Conservation (phyloP, 2,797 vertebrate species). For the Micrastur ruficollis region DNA sequence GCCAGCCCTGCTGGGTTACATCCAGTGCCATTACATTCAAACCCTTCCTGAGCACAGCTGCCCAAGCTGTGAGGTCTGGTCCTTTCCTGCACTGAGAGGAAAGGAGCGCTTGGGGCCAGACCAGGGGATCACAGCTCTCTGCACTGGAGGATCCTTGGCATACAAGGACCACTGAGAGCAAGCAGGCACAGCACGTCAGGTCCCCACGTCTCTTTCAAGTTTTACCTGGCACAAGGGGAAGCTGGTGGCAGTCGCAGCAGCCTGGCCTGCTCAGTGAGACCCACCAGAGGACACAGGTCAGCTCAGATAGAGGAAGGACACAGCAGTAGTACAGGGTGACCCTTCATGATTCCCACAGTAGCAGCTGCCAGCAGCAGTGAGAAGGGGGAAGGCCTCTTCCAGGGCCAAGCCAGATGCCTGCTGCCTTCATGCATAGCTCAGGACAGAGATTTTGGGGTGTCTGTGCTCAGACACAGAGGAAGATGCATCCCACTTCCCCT, state of each 20-base stretch:
- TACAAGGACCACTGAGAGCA: neutral
- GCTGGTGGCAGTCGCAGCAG: neutral
- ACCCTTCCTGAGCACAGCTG: neutral
- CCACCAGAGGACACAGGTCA: neutral
- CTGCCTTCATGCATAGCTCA: neutral
- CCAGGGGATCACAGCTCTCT: neutral
- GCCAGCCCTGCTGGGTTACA: neutral
- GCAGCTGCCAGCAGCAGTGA: neutral
- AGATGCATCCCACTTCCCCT: neutral
- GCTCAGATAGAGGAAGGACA: neutral
- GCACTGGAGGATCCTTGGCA: neutral
- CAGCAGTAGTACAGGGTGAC: neutral
- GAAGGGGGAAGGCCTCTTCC: neutral
- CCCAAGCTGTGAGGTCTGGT: neutral
- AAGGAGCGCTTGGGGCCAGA: neutral
- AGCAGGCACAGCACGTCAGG: neutral
- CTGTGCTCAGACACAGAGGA: neutral
- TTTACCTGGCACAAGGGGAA: neutral
- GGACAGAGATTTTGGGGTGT: neutral
- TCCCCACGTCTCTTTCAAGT: fast-evolving
- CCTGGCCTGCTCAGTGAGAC: fast-evolving
- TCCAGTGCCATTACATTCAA: neutral
- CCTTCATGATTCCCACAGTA: neutral
- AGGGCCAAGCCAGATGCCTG: neutral
- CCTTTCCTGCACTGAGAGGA: neutral